Percentiles rank a stretch among this genome's conserved stretches.
phyloP scores from a whole-genome alignment of 2,797 vertebrate species.

The Atherinosoma microstoma region DNA sequence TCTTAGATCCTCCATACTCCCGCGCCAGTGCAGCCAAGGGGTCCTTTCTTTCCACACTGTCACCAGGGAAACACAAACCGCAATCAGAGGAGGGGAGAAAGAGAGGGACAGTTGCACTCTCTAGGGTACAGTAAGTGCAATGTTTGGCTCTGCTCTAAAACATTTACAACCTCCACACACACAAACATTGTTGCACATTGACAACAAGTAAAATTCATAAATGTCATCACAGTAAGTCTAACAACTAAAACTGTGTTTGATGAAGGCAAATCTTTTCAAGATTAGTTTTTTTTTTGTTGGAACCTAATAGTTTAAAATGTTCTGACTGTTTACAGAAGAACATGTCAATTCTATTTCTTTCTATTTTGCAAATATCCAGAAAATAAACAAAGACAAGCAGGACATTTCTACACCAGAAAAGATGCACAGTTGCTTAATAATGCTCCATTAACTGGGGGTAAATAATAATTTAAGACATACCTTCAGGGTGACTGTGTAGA shows the following conservation, averaged over 20 bases:
- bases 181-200: conserved; percentile 9
- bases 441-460: not conserved
- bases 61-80: conserved; percentile 72
- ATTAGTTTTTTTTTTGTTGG: not conserved
- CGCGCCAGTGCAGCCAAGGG: conserved; percentile 94
- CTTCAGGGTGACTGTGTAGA: not conserved
- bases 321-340: not conserved
- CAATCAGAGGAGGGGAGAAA: conserved; percentile 44
- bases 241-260: not conserved
- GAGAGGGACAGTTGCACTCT: conserved; percentile 4
- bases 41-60: conserved; percentile 97
- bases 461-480: not conserved
- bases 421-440: not conserved
- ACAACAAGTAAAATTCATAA: not conserved
- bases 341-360: not conserved
- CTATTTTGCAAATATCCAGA: not conserved
- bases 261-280: not conserved
- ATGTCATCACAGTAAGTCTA: not conserved
- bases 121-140: conserved; percentile 9
- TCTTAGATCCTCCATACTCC: conserved; percentile 97
- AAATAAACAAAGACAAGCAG: not conserved
- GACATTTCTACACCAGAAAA: not conserved
- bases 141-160: not conserved
- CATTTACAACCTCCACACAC: not conserved
- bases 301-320: not conserved